Evolutionary conservation across 2,797 vertebrate species (phyloP).

Genomic region (Mormyrops boulengeri): DNA sequence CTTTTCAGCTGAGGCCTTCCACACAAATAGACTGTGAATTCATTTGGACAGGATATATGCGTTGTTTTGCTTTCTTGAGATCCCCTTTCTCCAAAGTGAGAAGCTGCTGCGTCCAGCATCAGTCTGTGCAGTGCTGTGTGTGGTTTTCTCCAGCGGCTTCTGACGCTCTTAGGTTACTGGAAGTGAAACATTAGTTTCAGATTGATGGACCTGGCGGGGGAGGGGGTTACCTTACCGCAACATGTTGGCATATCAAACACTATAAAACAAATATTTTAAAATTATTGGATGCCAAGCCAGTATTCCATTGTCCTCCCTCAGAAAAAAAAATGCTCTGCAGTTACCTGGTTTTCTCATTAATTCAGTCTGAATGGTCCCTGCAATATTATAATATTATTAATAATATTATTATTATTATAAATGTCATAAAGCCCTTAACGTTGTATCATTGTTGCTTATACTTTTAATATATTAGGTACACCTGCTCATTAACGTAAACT

Average conservation of each 20-base stretch:
- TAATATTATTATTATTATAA: neutral
- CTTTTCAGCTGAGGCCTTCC: neutral
- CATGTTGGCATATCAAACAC: neutral
- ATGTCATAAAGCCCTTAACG: neutral
- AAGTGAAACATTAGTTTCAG: slow-evolving; percentile 4
- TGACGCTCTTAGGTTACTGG: neutral
- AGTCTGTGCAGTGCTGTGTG: neutral
- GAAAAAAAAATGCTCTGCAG: neutral
- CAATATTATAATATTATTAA: neutral
- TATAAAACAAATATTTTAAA: neutral
- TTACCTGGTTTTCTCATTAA: neutral
- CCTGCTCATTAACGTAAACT: neutral
- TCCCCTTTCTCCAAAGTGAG: neutral
- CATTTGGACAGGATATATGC: neutral
- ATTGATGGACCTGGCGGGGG: neutral
- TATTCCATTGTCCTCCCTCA: neutral
- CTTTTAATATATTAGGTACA: neutral
- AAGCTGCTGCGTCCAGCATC: neutral
- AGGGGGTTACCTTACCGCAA: neutral
- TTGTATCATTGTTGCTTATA: neutral
- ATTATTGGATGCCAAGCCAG: neutral
- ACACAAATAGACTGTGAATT: neutral
- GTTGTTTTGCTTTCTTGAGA: neutral
- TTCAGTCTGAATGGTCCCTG: neutral
- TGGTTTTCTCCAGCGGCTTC: neutral